phyloP scores from a whole-genome alignment of 1,140 invertebrate species.

The Trissolcus basalis region DNA sequence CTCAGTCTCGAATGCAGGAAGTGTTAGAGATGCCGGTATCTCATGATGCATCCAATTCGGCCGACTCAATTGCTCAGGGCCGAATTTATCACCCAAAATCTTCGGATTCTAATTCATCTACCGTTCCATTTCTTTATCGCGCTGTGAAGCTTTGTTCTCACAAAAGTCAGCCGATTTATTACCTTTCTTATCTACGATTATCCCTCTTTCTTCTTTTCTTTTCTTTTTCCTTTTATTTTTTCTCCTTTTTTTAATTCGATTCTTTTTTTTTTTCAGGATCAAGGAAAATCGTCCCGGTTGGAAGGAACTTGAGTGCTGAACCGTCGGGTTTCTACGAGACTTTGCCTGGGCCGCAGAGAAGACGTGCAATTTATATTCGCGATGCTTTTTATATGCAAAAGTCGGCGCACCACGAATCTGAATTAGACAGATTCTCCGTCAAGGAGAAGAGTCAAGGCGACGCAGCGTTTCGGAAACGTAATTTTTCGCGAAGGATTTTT shows the following conservation, averaged over 20 bases:
- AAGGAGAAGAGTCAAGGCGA: conserved; percentile 49
- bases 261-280: conserved; percentile 12
- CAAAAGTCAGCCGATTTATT: too few species aligned
- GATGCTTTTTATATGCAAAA: conserved; percentile 58
- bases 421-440: conserved; percentile 48
- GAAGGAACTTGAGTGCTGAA: conserved; percentile 22
- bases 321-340: conserved; percentile 11
- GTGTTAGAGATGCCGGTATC: conserved; percentile 57
- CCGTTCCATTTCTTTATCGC: neutral
- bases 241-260: neutral
- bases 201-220: too few species aligned
- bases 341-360: conserved; percentile 8
- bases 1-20: conserved; percentile 69
- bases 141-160: neutral
- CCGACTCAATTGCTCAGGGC: conserved; percentile 31
- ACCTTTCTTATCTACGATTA: too few species aligned
- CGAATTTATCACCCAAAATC: conserved; percentile 29
- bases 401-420: conserved; percentile 51
- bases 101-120: neutral
- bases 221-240: conserved; percentile 8
- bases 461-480: conserved; percentile 52
- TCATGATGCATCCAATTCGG: conserved; percentile 53
- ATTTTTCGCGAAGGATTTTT: conserved; percentile 56
- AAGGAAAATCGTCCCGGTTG: too few species aligned
- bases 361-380: conserved; percentile 54